A percentile compares a stretch with the other conserved stretches of the same genome.
Conservation (phyloP, 2,888 invertebrate genomes). For the Tryphoninae sp. region DNA sequence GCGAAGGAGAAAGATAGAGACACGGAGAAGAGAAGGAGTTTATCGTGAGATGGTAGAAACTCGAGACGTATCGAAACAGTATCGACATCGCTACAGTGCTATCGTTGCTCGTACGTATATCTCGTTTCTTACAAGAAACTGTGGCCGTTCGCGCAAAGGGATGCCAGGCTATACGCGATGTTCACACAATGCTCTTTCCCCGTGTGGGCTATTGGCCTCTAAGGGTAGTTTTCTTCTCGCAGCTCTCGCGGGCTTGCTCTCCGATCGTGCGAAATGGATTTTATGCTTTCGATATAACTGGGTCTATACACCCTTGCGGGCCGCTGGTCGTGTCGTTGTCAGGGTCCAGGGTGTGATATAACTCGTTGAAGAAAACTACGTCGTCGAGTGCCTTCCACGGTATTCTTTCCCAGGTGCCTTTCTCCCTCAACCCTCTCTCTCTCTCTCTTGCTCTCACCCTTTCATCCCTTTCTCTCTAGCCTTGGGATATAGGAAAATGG, state of each 20-base stretch:
- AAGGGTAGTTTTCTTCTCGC: constrained; percentile 23
- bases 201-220: background rate
- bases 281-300: constrained; percentile 63
- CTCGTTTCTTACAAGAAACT: constrained; percentile 5
- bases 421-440: constrained; percentile 18
- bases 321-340: constrained; percentile 62
- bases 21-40: background rate
- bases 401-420: constrained; percentile 47
- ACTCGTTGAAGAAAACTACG: constrained; percentile 69
- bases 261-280: constrained; percentile 55
- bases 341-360: constrained; percentile 68
- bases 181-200: constrained; percentile 3
- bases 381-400: constrained; percentile 46
- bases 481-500: constrained; percentile 45
- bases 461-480: constrained; percentile 19
- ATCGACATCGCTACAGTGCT: background rate
- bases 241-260: constrained; percentile 31
- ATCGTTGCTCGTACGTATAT: background rate
- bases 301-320: constrained; percentile 32
- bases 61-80: constrained; percentile 5
- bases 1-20: background rate
- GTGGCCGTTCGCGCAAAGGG: constrained; percentile 14
- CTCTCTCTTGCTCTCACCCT: too few species aligned
- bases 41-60: background rate
- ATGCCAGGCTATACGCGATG: constrained; percentile 1